A percentile compares a stretch with the other conserved stretches of the same genome.
Evolutionary conservation across 2,888 invertebrate genomes (phyloP).

Genomic region (Conistra vaccinii): DNA sequence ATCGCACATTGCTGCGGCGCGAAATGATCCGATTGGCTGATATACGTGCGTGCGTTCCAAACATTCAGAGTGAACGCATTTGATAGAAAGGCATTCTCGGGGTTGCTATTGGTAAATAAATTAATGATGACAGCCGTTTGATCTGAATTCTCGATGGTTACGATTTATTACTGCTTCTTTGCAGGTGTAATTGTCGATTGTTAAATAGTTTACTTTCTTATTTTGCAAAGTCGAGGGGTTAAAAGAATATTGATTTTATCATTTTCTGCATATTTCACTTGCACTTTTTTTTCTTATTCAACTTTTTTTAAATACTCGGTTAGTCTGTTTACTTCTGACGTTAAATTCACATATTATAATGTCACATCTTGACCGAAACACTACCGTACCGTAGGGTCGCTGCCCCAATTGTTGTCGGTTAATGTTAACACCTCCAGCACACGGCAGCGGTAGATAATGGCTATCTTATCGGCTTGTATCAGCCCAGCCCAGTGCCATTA

Average conservation of each 20-base stretch:
- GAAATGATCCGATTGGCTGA: slow-evolving; percentile 76
- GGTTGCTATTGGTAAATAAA: slow-evolving; percentile 67
- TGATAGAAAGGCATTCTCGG: slow-evolving; percentile 68
- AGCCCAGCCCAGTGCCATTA: slow-evolving; percentile 80
- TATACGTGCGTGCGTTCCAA: slow-evolving; percentile 76
- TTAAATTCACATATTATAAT: neutral
- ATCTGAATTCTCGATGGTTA: slow-evolving; percentile 60
- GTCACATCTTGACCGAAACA: neutral
- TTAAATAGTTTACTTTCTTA: slow-evolving; percentile 22
- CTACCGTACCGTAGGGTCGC: slow-evolving; percentile 45
- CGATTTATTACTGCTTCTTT: slow-evolving; percentile 57
- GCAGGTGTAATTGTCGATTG: slow-evolving; percentile 46
- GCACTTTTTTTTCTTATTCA: neutral
- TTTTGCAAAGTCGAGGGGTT: neutral
- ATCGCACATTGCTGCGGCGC: slow-evolving; percentile 77
- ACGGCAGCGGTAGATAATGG: slow-evolving; percentile 72
- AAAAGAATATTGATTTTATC: slow-evolving; percentile 6
- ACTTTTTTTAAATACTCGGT: neutral
- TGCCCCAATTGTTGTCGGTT: slow-evolving; percentile 60
- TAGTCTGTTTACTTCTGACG: neutral
- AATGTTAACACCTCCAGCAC: slow-evolving; percentile 67
- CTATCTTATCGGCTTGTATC: slow-evolving; percentile 84
- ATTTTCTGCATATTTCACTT: neutral
- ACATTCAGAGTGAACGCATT: slow-evolving; percentile 70
- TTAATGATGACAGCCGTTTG: slow-evolving; percentile 68